Conservation (phyloP, 2,797 vertebrate species). For the Toxotes lorentzi region DNA sequence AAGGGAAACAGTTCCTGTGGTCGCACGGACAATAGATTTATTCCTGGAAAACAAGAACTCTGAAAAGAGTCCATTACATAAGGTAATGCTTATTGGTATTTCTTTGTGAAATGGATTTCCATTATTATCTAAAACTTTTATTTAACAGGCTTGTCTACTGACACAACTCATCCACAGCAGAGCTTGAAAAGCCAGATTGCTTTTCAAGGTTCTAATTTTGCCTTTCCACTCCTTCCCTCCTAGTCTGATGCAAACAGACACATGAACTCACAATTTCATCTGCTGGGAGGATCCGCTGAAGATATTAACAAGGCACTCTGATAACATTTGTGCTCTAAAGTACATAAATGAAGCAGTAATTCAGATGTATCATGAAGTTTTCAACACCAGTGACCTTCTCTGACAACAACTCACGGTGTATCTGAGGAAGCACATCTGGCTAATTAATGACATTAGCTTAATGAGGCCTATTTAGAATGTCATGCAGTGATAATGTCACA, state of each 20-base stretch:
- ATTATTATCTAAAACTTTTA: conserved; percentile 12
- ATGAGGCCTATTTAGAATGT: conserved; percentile 81
- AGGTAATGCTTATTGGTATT: conserved; percentile 17
- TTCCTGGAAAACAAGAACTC: not conserved
- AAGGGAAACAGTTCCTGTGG: not conserved
- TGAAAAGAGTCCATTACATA: not conserved
- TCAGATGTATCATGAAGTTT: conserved; percentile 61
- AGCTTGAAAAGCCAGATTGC: not conserved
- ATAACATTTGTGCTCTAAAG: conserved; percentile 52
- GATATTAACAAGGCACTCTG: conserved; percentile 29
- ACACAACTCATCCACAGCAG: conserved; percentile 2
- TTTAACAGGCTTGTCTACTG: not conserved
- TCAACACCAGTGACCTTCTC: conserved; percentile 71
- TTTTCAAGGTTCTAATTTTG: conserved; percentile 3
- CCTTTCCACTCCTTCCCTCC: not conserved
- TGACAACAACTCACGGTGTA: conserved; percentile 61
- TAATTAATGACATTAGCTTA: conserved; percentile 84
- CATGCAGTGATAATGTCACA: conserved; percentile 72
- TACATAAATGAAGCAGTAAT: conserved; percentile 59
- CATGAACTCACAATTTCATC: conserved; percentile 23
- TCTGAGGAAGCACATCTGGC: conserved; percentile 77
- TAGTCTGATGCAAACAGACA: conserved; percentile 18
- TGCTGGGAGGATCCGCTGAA: not conserved
- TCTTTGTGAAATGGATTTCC: conserved; percentile 18
- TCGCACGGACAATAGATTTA: not conserved